Evolutionary conservation across 1,140 invertebrate genomes (phyloP).

Genomic region (Laodelphax striatellus): DNA sequence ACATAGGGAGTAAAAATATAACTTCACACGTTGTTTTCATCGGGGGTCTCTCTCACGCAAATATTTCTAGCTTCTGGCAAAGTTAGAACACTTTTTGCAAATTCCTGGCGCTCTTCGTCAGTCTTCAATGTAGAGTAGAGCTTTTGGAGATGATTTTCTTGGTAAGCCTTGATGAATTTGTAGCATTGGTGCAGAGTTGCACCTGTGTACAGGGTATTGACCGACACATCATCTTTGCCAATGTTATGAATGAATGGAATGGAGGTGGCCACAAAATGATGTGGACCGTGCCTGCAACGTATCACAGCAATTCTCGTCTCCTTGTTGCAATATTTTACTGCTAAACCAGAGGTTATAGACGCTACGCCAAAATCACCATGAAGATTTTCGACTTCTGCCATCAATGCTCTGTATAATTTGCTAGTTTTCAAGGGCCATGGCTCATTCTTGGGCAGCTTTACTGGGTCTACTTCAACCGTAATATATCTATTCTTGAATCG

Average conservation of each 20-base stretch:
- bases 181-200: constrained; percentile 67
- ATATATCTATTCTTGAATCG: no score
- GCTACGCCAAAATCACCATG: constrained; percentile 61
- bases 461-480: no score
- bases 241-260: constrained; percentile 53
- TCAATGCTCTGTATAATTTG: constrained; percentile 43
- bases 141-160: no score
- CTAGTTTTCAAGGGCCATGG: constrained; percentile 40
- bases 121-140: no score
- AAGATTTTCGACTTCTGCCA: constrained; percentile 49
- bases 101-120: no score
- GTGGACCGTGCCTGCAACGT: constrained; percentile 54
- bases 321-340: constrained; percentile 63
- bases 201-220: constrained; percentile 57
- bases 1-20: no score
- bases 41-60: no score
- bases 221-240: constrained; percentile 40
- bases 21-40: no score
- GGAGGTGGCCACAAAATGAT: constrained; percentile 50
- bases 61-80: no score
- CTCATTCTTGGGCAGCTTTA: constrained; percentile 16
- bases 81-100: no score
- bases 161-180: constrained; percentile 41
- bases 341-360: constrained; percentile 50
- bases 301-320: constrained; percentile 59